Percentiles rank a stretch among this genome's conserved stretches.
These are phyloP conservation scores for Myripristis jacobus DNA, from an alignment of 2,797 vertebrate species.

Conservation along the genomic window DNA sequence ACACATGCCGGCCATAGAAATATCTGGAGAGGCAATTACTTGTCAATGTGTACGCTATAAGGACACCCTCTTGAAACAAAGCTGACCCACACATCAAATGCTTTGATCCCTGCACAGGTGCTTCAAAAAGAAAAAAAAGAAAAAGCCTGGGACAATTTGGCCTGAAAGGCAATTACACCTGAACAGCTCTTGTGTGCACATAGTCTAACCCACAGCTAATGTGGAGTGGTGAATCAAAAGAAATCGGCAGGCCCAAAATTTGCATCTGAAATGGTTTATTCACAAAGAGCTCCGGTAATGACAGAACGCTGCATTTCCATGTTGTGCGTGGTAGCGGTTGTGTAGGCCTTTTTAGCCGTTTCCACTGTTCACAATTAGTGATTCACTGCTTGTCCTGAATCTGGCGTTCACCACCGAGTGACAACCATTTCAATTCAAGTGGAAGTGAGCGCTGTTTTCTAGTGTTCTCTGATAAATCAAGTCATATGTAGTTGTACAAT, in stretches of 20 bases:
- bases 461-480: not conserved
- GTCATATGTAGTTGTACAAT: conserved; percentile 9
- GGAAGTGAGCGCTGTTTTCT: not conserved
- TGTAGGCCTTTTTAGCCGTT: conserved; percentile 22
- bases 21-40: conserved; percentile 78
- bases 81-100: conserved; percentile 76
- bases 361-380: conserved; percentile 22
- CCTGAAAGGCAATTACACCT: conserved; percentile 83
- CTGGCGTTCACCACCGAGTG: not conserved
- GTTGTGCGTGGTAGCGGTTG: conserved; percentile 49
- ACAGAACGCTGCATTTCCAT: conserved; percentile 67
- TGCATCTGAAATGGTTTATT: conserved; percentile 81
- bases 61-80: conserved; percentile 74
- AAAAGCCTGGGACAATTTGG: conserved; percentile 78
- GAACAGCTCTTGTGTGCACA: conserved; percentile 75
- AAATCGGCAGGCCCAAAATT: conserved; percentile 74
- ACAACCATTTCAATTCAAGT: conserved; percentile 7
- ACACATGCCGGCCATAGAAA: conserved; percentile 59
- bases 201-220: conserved; percentile 62
- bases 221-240: conserved; percentile 82
- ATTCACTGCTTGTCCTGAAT: conserved; percentile 10
- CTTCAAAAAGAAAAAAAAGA: conserved; percentile 80
- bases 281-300: conserved; percentile 76
- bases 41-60: conserved; percentile 61
- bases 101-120: conserved; percentile 86